Percentiles rank a stretch among this genome's conserved stretches.
These are phyloP conservation scores for Metallyticus violacea DNA, from an alignment of 2,888 invertebrate species.

Conservation along the genomic window DNA sequence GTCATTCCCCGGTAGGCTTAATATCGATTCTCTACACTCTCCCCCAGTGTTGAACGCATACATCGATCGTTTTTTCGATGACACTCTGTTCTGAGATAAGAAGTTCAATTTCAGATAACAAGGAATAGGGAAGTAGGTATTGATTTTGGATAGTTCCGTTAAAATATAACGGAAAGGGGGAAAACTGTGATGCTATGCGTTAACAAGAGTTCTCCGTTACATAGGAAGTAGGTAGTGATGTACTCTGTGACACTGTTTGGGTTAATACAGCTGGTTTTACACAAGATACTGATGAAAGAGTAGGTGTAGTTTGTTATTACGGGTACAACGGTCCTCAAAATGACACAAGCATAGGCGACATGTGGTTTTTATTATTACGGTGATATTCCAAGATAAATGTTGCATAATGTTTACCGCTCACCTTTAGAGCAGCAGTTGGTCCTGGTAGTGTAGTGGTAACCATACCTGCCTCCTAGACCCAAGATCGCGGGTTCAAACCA, in stretches of 20 bases:
- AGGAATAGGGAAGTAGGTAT: background rate
- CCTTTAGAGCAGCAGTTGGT: no score
- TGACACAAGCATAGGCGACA: no score
- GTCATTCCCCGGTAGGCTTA: background rate
- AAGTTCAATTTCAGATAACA: background rate
- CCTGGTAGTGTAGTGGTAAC: no score
- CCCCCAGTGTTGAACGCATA: background rate
- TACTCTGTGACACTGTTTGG: no score
- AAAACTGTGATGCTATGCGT: background rate
- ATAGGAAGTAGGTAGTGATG: background rate
- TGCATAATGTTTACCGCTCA: no score
- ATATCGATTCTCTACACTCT: background rate
- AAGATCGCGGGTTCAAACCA: no score
- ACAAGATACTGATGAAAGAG: no score
- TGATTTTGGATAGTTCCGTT: background rate
- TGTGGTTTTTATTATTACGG: no score
- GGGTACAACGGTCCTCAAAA: no score
- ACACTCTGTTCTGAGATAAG: background rate
- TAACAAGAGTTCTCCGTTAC: background rate
- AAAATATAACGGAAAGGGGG: background rate
- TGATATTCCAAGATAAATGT: background rate
- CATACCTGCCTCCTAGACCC: no score
- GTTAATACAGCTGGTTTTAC: background rate
- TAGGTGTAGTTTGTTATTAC: no score
- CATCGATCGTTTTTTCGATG: background rate